These are phyloP conservation scores for Dromaius novaehollandiae DNA, from an alignment of 2,113 vertebrate genomes.

Conservation along the genomic window DNA sequence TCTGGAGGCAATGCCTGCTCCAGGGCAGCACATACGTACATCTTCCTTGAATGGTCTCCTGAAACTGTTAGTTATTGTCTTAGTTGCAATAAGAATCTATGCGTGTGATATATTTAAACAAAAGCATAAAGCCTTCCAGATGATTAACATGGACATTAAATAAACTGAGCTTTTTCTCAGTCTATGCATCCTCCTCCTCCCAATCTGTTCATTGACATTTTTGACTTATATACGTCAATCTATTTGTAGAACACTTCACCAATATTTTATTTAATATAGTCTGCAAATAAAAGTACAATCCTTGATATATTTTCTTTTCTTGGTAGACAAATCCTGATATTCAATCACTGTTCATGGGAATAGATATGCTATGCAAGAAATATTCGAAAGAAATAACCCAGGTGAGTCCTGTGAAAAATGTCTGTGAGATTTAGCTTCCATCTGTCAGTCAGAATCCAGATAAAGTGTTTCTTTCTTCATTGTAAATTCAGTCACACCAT, in stretches of 20 bases:
- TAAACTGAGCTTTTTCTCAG: not conserved
- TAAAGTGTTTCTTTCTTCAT: not conserved
- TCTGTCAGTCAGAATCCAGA: not conserved
- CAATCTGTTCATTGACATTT: not conserved
- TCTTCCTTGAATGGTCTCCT: not conserved
- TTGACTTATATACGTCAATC: not conserved
- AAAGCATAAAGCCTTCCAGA: not conserved
- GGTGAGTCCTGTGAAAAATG: constrained; percentile 71
- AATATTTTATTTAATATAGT: not conserved
- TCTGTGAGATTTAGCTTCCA: not conserved
- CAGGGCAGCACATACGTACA: not conserved
- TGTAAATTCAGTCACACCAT: not conserved
- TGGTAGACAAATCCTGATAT: constrained; percentile 83
- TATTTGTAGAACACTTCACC: not conserved
- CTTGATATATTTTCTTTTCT: constrained; percentile 54
- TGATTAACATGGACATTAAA: not conserved
- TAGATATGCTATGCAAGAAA: constrained; percentile 79
- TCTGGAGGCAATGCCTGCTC: not conserved
- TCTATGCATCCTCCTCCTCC: not conserved
- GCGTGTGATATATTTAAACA: not conserved
- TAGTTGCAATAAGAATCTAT: not conserved
- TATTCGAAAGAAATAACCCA: constrained; percentile 85
- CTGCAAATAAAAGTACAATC: not conserved
- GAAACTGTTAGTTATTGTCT: not conserved
- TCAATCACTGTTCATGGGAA: constrained; percentile 85